Percentiles rank a stretch among this genome's conserved stretches.
These are phyloP conservation scores for Dendrolimus punctatus DNA, from an alignment of 1,140 invertebrate species.

Conservation along the genomic window DNA sequence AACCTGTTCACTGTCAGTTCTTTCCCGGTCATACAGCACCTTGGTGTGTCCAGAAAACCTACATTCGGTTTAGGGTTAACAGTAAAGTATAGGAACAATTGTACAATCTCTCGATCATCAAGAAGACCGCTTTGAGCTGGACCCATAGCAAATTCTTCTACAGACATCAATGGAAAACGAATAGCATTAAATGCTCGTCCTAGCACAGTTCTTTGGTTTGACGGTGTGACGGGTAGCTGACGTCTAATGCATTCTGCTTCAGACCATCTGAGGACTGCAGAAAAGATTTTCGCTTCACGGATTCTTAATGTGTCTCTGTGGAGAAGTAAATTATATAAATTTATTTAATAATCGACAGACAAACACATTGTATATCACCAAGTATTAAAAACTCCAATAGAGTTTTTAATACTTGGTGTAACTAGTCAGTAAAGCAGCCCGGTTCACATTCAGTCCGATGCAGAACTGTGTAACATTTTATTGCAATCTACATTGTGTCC, in stretches of 20 bases:
- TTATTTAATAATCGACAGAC: too few relatives aligned
- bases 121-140: conserved; percentile 85
- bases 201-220: conserved; percentile 81
- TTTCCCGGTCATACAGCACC: conserved; percentile 88
- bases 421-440: too few relatives aligned
- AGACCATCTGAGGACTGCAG: conserved; percentile 83
- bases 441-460: too few relatives aligned
- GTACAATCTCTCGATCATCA: conserved; percentile 82
- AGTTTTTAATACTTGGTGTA: too few relatives aligned
- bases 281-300: conserved; percentile 86
- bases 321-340: conserved; percentile 4
- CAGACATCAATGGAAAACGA: conserved; percentile 89
- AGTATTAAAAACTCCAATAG: too few relatives aligned
- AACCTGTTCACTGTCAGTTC: conserved; percentile 88
- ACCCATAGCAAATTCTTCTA: conserved; percentile 89
- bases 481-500: too few relatives aligned
- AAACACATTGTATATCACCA: too few relatives aligned
- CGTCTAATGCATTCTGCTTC: conserved; percentile 84
- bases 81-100: conserved; percentile 88
- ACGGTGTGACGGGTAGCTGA: conserved; percentile 76
- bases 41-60: conserved; percentile 81
- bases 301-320: conserved; percentile 86
- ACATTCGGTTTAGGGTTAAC: conserved; percentile 83
- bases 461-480: too few relatives aligned
- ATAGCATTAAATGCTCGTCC: conserved; percentile 81